Evolutionary conservation across 2,113 vertebrate species (phyloP).

Genomic region (Tyrannus savana): DNA sequence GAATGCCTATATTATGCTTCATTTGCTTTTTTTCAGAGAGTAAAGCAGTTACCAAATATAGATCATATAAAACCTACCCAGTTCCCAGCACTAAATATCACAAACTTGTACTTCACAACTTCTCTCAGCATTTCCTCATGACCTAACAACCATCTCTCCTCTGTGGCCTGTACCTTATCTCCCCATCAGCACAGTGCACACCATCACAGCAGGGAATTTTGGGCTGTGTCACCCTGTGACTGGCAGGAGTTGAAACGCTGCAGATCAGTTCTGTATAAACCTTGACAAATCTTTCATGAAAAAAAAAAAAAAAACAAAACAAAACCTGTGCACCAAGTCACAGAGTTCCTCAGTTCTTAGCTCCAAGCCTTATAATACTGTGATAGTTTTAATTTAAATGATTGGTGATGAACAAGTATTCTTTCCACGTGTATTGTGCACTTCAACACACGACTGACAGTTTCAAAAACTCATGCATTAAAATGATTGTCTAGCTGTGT

Average conservation of each 20-base stretch:
- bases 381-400: background rate
- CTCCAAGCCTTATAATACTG: background rate
- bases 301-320: background rate
- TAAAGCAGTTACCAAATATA: background rate
- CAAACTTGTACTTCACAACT: background rate
- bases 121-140: background rate
- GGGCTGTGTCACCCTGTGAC: background rate
- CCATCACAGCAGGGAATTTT: background rate
- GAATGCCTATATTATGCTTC: background rate
- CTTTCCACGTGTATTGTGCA: background rate
- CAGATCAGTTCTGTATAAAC: background rate
- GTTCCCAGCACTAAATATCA: background rate
- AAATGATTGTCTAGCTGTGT: constrained; percentile 30
- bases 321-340: background rate
- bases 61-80: background rate
- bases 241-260: background rate
- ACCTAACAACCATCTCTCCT: background rate
- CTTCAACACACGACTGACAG: background rate
- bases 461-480: constrained; percentile 31
- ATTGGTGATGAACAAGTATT: constrained; percentile 29
- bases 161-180: background rate
- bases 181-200: background rate
- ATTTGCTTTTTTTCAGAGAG: background rate
- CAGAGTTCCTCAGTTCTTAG: background rate
- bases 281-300: background rate